Evolutionary conservation across 2,113 vertebrate genomes (phyloP).

Genomic region (Calyptommatus sinebrachiatus): DNA sequence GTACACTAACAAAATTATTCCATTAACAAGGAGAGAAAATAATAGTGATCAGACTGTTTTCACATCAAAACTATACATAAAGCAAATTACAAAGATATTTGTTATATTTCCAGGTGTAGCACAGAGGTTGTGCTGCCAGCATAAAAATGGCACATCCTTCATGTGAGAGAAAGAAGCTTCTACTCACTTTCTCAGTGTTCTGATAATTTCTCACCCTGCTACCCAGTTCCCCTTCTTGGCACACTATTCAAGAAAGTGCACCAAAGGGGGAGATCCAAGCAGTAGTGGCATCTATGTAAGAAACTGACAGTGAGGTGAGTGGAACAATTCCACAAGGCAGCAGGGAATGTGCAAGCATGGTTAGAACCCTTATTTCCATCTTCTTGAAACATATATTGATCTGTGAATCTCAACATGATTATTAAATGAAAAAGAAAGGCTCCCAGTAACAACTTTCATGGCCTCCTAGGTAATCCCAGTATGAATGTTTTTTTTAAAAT

Average conservation of each 20-base stretch:
- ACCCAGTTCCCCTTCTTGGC: too few species aligned
- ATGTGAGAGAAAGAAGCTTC: neutral
- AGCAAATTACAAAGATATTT: rapidly evolving
- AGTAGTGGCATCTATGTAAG: neutral
- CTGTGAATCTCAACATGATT: too few species aligned
- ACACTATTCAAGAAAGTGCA: too few species aligned
- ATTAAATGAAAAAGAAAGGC: too few species aligned
- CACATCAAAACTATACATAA: neutral
- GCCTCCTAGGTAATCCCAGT: too few species aligned
- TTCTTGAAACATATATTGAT: too few species aligned
- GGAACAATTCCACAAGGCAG: too few species aligned
- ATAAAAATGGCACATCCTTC: neutral
- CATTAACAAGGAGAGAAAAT: neutral
- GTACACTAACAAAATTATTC: constrained; percentile 14
- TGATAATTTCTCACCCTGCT: too few species aligned
- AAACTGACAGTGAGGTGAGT: neutral
- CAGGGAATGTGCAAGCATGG: too few species aligned
- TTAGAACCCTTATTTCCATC: too few species aligned
- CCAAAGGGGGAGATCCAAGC: neutral
- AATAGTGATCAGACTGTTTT: neutral
- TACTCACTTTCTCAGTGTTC: neutral
- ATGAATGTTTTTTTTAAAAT: too few species aligned
- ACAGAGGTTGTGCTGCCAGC: rapidly evolving
- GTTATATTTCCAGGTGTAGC: rapidly evolving
- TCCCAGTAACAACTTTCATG: too few species aligned